Conservation (phyloP, 2,888 invertebrate species). For the Patella depressa region DNA sequence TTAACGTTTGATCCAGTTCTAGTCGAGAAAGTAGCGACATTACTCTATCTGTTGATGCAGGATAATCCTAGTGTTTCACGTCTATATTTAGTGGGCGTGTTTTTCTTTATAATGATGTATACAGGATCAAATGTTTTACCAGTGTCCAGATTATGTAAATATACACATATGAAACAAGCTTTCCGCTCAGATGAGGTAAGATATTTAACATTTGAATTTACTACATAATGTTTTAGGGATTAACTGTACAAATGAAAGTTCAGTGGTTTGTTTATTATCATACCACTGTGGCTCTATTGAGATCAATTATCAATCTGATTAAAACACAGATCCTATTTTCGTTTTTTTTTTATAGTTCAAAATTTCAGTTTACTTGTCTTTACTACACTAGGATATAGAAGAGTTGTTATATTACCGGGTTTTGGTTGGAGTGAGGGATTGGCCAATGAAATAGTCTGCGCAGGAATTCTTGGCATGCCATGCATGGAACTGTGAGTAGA, state of each 20-base stretch:
- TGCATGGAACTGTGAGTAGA: background rate
- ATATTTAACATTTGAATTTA: too few species aligned
- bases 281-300: too few species aligned
- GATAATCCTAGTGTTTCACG: slow-evolving; percentile 97
- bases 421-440: background rate
- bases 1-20: slow-evolving; percentile 97
- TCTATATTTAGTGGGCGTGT: slow-evolving; percentile 94
- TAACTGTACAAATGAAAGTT: too few species aligned
- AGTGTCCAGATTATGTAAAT: slow-evolving; percentile 91
- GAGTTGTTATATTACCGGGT: too few species aligned
- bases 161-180: slow-evolving; percentile 96
- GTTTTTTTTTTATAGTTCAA: too few species aligned
- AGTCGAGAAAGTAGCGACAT: slow-evolving; percentile 93
- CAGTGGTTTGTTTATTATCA: too few species aligned
- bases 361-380: too few species aligned
- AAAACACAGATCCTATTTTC: too few species aligned
- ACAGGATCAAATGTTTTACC: slow-evolving; percentile 98
- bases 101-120: slow-evolving; percentile 98
- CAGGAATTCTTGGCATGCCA: background rate
- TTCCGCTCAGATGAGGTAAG: slow-evolving; percentile 90
- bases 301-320: too few species aligned
- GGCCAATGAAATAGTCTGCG: background rate
- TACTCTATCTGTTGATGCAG: slow-evolving; percentile 82
- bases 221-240: background rate
- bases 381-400: too few species aligned